phyloP scores from a whole-genome alignment of 2,888 invertebrate species.

The Gymnosoma rotundatum region DNA sequence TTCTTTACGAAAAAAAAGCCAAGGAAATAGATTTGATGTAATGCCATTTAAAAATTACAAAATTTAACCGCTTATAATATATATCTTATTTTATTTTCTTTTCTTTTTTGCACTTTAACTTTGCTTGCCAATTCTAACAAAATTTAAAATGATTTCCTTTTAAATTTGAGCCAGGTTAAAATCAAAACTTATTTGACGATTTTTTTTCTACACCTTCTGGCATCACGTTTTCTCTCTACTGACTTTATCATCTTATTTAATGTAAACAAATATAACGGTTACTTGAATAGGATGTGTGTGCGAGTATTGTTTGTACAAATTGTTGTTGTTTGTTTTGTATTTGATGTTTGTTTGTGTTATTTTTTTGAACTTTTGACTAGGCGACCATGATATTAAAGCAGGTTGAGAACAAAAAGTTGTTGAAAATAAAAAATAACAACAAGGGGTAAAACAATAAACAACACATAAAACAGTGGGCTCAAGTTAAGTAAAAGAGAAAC shows the following conservation, averaged over 20 bases:
- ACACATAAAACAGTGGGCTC: conserved; percentile 24
- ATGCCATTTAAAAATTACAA: too few species aligned
- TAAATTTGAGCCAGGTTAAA: too few species aligned
- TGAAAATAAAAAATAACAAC: conserved; percentile 15
- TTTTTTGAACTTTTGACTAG: conserved; percentile 64
- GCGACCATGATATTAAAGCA: conserved; percentile 60
- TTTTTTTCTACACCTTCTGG: not conserved
- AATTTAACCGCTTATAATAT: too few species aligned
- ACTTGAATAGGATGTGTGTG: conserved; percentile 2
- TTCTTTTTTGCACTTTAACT: too few species aligned
- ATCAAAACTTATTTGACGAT: too few species aligned
- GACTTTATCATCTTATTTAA: not conserved
- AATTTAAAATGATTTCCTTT: too few species aligned
- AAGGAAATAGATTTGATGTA: too few species aligned
- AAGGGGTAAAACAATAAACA: conserved; percentile 24
- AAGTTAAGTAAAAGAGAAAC: not conserved
- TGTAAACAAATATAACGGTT: conserved; percentile 34
- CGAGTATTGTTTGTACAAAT: not conserved
- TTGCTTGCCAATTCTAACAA: too few species aligned
- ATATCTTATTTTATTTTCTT: too few species aligned
- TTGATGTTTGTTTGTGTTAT: conserved; percentile 68
- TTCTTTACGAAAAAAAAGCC: too few species aligned
- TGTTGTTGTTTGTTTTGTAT: conserved; percentile 28
- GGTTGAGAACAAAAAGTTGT: conserved; percentile 3
- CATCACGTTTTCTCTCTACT: not conserved